Evolutionary conservation across 2,113 vertebrate species (phyloP).

Genomic region (Xiphias gladius): DNA sequence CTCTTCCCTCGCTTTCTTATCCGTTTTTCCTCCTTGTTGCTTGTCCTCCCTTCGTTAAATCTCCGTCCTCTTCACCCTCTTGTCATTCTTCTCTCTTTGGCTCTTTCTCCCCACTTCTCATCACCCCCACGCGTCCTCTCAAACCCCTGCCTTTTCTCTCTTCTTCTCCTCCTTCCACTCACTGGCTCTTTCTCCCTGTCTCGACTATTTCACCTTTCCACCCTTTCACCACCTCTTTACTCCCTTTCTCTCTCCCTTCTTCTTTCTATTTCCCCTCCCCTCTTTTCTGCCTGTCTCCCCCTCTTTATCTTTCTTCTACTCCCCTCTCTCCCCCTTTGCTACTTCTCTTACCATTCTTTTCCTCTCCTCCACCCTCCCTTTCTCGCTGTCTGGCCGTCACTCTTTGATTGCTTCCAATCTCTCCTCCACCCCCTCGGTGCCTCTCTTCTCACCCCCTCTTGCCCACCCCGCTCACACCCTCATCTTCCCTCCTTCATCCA

Average conservation of each 20-base stretch:
- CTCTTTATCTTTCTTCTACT: background rate
- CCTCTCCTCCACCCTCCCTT: background rate
- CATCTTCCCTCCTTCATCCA: background rate
- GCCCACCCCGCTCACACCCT: background rate
- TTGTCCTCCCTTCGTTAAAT: no score
- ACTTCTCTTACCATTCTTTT: background rate
- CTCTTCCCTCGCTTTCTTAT: background rate
- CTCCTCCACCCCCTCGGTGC: no score
- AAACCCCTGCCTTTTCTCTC: background rate
- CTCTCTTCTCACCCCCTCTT: background rate
- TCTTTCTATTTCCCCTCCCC: background rate
- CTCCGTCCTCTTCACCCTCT: no score
- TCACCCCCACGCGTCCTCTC: background rate
- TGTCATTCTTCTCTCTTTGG: background rate
- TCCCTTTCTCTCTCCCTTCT: background rate
- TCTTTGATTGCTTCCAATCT: background rate
- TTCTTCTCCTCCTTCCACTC: no score
- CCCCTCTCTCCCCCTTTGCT: background rate
- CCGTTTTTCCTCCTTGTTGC: background rate
- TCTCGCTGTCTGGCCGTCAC: background rate
- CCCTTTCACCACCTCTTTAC: background rate
- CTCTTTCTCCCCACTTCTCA: background rate
- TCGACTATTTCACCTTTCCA: accelerated
- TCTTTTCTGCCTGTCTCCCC: no score
- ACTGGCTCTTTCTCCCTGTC: accelerated